phyloP scores from a whole-genome alignment of 2,888 invertebrate species.

The Caenorhabditis drosophilae region DNA sequence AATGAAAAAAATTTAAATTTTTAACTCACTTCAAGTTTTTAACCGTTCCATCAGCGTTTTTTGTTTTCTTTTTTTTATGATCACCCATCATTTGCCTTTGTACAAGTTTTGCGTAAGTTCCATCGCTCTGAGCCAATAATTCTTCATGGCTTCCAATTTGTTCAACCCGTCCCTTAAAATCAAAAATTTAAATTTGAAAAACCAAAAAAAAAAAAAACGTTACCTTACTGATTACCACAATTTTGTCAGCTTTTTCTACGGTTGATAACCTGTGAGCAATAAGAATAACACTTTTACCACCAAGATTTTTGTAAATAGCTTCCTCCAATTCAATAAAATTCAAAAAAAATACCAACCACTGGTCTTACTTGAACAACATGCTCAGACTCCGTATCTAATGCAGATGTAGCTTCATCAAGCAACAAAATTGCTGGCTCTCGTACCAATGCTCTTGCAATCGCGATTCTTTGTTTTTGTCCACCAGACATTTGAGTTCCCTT shows the following conservation, averaged over 20 bases:
- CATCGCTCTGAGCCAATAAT: constrained; percentile 70
- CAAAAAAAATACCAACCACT: too few relatives aligned
- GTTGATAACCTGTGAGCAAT: constrained; percentile 72
- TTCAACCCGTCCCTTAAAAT: constrained; percentile 65
- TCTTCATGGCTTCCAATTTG: constrained; percentile 73
- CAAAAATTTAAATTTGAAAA: neutral
- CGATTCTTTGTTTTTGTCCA: constrained; percentile 72
- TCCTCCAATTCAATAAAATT: too few relatives aligned
- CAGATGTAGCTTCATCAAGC: constrained; percentile 64
- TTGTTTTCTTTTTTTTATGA: constrained; percentile 26
- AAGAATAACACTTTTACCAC: constrained; percentile 70
- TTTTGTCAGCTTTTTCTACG: constrained; percentile 70
- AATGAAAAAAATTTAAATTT: neutral
- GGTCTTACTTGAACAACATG: constrained; percentile 68
- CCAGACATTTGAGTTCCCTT: constrained; percentile 71
- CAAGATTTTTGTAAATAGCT: constrained; percentile 70
- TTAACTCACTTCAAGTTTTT: neutral
- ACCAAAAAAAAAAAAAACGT: constrained; percentile 25
- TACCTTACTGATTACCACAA: constrained; percentile 55
- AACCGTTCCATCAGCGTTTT: neutral
- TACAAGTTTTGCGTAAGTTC: constrained; percentile 72
- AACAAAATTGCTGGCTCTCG: constrained; percentile 71
- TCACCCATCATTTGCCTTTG: constrained; percentile 60
- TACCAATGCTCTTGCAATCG: constrained; percentile 71
- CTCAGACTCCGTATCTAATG: constrained; percentile 63